Evolutionary conservation across 2,888 invertebrate species (phyloP), one percentile per base, ranked within the genome.

Genomic region (Rhabditoides inermis): DNA sequence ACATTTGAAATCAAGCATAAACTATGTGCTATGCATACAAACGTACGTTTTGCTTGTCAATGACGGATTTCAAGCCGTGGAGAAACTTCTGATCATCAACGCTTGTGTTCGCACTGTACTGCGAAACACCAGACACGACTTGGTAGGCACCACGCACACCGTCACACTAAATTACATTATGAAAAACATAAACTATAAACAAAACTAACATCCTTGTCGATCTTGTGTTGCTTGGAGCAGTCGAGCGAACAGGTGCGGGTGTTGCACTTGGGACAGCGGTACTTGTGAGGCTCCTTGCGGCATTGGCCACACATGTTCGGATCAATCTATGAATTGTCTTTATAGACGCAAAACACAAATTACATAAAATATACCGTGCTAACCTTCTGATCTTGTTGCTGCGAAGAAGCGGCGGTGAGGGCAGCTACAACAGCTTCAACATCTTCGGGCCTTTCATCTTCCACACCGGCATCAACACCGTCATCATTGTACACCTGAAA

Each of bases 181-280:
- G 45, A 40, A 27, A 10, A 37, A 35, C 5, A 26, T 18, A 1
- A 40, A 39, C 18, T 27, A 15, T n/a, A 46, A 40, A 37, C n/a
- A n/a, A n/a, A 22, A 49, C 57, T 52, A 23, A 66, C 70, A 15
- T 61, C 45, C 15, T 55, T 52, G 3, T 58, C 60, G 10, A 45
- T 56, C 53, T 73, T 73, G 54, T 73, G 73, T 23, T 58, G 45
- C 45, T 68, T 70, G 6, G 59, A 62, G 51, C 73, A 73, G 4
- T 51, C 58, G 0, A 73, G 50, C 3, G 68, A 70, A 48, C 73
- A 73, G 4, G 65, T 62, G 3, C 68, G 58, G 7, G 58, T 23
- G 35, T 60, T 58, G 51, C 73, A 73, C 46, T 66, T 59, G n/a
- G 73, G 73, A 26, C 73, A 73, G 49, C 65, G 58, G 48, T 67